Percentiles rank a stretch among this genome's conserved stretches.
Evolutionary conservation across 2,888 invertebrate species (phyloP).

Genomic region (Mimachlamys varia): DNA sequence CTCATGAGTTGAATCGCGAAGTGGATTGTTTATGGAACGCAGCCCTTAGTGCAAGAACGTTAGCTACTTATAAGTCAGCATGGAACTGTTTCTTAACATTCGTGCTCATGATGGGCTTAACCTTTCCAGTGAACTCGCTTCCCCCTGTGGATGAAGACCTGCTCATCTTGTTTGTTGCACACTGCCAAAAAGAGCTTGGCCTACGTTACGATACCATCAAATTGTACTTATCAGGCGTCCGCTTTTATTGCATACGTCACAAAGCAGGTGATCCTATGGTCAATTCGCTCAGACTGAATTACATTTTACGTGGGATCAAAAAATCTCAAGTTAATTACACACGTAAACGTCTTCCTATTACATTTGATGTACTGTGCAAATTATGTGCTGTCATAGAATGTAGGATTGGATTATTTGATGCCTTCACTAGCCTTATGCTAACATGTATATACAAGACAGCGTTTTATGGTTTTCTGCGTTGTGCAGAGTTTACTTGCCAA

Average conservation of each 20-base stretch:
- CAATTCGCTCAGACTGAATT: not conserved
- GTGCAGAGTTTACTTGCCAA: constrained; percentile 41
- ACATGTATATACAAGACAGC: not conserved
- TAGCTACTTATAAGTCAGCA: not conserved
- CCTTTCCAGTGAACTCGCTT: not conserved
- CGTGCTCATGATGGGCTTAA: not conserved
- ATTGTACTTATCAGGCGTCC: not conserved
- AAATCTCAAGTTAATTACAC: not conserved
- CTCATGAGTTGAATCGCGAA: too few species aligned
- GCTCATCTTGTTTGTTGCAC: too few species aligned
- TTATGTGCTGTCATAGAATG: not conserved
- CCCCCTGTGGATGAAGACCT: too few species aligned
- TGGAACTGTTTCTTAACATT: not conserved
- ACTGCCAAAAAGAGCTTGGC: too few species aligned
- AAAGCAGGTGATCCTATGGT: not conserved
- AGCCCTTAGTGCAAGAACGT: not conserved
- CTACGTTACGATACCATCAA: not conserved
- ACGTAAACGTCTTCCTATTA: not conserved
- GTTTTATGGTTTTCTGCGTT: constrained; percentile 38
- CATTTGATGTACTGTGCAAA: not conserved
- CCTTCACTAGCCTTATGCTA: not conserved
- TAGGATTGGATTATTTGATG: not conserved
- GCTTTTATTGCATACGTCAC: not conserved
- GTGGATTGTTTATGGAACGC: too few species aligned
- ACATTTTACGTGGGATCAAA: not conserved